Percentiles rank a stretch among this genome's conserved stretches.
phyloP scores from a whole-genome alignment of 1,140 invertebrate genomes.

The Euura lappo region DNA sequence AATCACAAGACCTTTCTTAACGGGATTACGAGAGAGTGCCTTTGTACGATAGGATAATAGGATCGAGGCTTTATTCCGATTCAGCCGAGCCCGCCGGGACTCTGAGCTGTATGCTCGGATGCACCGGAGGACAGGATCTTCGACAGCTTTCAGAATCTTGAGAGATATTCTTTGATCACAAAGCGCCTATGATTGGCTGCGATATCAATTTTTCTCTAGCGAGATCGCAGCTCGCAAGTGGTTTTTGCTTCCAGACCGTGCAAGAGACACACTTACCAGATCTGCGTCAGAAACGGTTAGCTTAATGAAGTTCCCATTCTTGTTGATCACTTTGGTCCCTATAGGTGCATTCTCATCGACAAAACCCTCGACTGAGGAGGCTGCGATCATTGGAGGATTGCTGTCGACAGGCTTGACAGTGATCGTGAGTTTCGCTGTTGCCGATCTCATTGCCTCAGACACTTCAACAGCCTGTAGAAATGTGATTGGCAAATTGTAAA shows the following conservation, averaged over 20 bases:
- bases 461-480: constrained; percentile 77
- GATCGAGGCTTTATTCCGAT: neutral
- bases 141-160: neutral
- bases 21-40: neutral
- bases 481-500: neutral
- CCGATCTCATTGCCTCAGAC: constrained; percentile 76
- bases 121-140: neutral
- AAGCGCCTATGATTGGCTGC: neutral
- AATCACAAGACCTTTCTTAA: neutral
- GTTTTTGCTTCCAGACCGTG: neutral
- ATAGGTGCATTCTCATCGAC: constrained; percentile 86
- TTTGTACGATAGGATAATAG: neutral
- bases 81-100: neutral
- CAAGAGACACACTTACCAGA: constrained; percentile 67
- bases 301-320: constrained; percentile 69
- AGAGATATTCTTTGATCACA: neutral
- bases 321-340: constrained; percentile 80
- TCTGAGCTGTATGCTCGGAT: neutral
- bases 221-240: no score
- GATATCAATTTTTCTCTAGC: no score
- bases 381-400: constrained; percentile 79
- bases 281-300: constrained; percentile 82
- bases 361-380: constrained; percentile 76
- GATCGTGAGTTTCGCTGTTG: constrained; percentile 81
- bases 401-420: constrained; percentile 84